These are phyloP conservation scores for Meleagris gallopavo DNA, from an alignment of 2,113 vertebrate genomes.

Conservation along the genomic window DNA sequence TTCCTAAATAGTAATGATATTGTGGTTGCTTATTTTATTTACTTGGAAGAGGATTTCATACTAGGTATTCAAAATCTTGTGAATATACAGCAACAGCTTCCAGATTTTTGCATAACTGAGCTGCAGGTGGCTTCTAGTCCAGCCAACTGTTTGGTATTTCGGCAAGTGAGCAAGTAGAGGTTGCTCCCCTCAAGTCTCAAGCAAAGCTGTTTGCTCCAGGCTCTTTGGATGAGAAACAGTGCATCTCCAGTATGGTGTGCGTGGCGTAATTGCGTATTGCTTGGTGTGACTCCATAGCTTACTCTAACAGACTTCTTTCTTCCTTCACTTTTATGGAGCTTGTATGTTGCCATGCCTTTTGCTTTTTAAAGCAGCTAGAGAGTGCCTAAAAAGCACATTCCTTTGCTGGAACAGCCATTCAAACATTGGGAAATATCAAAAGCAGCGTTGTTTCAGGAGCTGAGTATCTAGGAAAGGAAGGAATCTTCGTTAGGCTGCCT, in stretches of 20 bases:
- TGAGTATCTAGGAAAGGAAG: neutral
- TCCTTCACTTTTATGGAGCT: neutral
- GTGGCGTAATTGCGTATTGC: neutral
- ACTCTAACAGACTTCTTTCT: neutral
- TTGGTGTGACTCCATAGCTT: neutral
- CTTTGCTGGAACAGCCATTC: neutral
- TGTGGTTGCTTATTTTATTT: neutral
- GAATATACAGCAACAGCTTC: neutral
- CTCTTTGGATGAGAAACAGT: neutral
- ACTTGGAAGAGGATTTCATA: constrained; percentile 12
- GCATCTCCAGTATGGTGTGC: neutral
- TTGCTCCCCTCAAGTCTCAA: neutral
- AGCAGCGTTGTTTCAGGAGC: neutral
- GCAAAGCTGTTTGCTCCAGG: neutral
- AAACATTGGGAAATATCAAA: neutral
- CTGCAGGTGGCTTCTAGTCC: constrained; percentile 24
- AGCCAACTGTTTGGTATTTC: neutral
- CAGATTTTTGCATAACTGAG: constrained; percentile 26
- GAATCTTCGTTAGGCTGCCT: neutral
- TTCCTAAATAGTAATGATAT: neutral
- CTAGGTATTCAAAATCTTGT: neutral
- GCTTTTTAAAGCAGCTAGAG: neutral
- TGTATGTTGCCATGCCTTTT: neutral
- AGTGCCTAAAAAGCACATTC: neutral
- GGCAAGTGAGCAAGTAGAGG: neutral